Evolutionary conservation across 2,797 vertebrate species (phyloP).

Genomic region (Sciaenops ocellatus): DNA sequence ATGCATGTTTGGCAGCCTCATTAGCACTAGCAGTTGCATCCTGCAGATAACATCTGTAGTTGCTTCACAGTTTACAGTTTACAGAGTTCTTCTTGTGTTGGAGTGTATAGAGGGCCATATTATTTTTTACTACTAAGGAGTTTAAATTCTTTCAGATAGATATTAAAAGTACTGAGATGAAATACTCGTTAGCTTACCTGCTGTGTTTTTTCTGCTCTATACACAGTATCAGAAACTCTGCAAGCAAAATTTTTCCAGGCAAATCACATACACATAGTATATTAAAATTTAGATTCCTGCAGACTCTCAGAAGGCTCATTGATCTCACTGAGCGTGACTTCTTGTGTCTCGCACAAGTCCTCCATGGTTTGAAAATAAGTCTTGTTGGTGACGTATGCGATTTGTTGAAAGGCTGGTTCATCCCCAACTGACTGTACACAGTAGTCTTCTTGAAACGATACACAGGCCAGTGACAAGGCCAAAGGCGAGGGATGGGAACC

Average conservation of each 20-base stretch:
- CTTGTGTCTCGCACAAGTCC: neutral
- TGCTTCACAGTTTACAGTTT: neutral
- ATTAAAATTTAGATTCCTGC: constrained; percentile 12
- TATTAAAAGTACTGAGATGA: no score
- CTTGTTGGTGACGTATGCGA: constrained; percentile 10
- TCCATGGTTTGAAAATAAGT: constrained; percentile 24
- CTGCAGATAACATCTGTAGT: constrained; percentile 31
- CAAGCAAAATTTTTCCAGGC: neutral
- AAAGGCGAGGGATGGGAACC: neutral
- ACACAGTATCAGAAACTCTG: neutral
- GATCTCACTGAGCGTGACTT: neutral
- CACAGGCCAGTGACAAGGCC: neutral
- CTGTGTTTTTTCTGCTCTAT: neutral
- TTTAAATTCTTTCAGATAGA: no score
- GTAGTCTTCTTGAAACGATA: constrained; percentile 19
- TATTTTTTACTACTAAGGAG: neutral
- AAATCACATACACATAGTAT: neutral
- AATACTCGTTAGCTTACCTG: neutral
- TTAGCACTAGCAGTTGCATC: neutral
- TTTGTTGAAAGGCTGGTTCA: neutral
- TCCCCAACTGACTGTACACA: constrained; percentile 37
- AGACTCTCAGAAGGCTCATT: neutral
- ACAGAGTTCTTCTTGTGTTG: constrained; percentile 7
- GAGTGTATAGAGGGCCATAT: neutral
- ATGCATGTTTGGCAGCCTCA: neutral